Conservation (phyloP, 1,140 invertebrate species). For the Aphelenchoides avenae region DNA sequence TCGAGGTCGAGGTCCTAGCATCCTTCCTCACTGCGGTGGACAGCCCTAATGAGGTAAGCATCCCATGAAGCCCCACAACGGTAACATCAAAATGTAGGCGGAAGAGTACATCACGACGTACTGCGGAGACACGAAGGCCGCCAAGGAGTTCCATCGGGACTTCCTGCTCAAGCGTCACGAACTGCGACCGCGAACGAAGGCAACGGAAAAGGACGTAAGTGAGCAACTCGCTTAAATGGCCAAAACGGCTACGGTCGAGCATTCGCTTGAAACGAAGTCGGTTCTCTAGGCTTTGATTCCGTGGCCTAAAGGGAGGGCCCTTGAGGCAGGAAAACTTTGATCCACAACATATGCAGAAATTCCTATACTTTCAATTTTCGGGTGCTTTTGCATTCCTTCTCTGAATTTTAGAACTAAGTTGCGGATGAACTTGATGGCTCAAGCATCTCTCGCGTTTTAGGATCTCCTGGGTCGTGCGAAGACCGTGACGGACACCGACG, state of each 20-base stretch:
- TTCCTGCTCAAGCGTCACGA: constrained; percentile 28
- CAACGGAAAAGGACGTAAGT: constrained; percentile 25
- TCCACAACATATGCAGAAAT: too few species aligned
- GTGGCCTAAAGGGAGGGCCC: too few species aligned
- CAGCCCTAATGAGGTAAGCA: constrained; percentile 21
- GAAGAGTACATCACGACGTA: constrained; percentile 29
- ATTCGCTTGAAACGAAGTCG: constrained; percentile 4
- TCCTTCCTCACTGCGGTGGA: constrained; percentile 12
- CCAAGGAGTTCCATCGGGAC: constrained; percentile 29
- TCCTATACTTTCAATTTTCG: too few species aligned
- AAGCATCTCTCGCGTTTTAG: constrained; percentile 14
- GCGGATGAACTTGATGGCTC: too few species aligned
- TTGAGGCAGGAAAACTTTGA: too few species aligned
- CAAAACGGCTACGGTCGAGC: not conserved
- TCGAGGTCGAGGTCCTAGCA: constrained; percentile 16
- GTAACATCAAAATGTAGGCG: constrained; percentile 3
- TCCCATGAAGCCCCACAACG: not conserved
- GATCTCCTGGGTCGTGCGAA: constrained; percentile 21
- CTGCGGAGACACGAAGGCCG: constrained; percentile 23
- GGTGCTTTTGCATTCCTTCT: too few species aligned
- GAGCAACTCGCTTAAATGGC: too few species aligned
- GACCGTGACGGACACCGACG: constrained; percentile 8
- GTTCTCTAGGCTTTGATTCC: too few species aligned
- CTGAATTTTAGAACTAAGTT: too few species aligned
- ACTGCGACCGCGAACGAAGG: constrained; percentile 12